Evolutionary conservation across 2,113 vertebrate species (phyloP), one percentile per base, ranked within the genome.

Genomic region (Mormyrus iriodes): DNA sequence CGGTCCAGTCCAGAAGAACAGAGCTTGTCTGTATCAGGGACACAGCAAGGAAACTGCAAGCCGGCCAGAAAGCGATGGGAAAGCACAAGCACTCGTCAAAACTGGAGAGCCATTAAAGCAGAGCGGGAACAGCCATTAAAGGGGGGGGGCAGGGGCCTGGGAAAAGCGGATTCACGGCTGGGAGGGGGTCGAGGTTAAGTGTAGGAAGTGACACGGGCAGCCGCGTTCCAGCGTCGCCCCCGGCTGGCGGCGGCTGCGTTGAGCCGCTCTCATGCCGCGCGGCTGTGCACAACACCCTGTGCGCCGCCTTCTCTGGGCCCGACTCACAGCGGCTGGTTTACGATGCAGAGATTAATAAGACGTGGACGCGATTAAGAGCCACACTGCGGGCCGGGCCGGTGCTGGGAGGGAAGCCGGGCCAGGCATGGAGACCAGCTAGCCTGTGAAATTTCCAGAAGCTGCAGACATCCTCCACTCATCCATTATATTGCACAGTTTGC

Each of bases 261-360:
- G 51, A 65, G n/a, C n/a, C 27, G 48, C 85, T 86, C 89, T 69
- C 31, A 39, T 19, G 61, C 49, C 3, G 10, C n/a, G 13, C 42
- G 48, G 61, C 49, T 31, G 7, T 39, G 31, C 17, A 27, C 24
- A 85, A 79, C 42, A 53, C 79, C 85, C 55, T 15, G 15, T 49
- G 85, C 65, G 69, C 58, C 90, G n/a, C n/a, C n/a, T n/a, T n/a
- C n/a, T n/a, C n/a, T n/a, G n/a, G n/a, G n/a, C 48, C 69, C 17
- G 79, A 86, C 90, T 53, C 85, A 42, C 35, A 73, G 90, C 91
- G 91, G 90, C 93, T 92, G 90, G 88, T 58, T 87, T 27, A n/a
- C 42, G 58, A 86, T 88, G 90, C 90, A 88, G 79, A 88, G 90
- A 92, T 91, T 90, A 91, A 92, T 89, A 90, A 87, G 87, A 27